These are phyloP conservation scores for Labia minor DNA, from an alignment of 2,888 invertebrate species.

Conservation along the genomic window DNA sequence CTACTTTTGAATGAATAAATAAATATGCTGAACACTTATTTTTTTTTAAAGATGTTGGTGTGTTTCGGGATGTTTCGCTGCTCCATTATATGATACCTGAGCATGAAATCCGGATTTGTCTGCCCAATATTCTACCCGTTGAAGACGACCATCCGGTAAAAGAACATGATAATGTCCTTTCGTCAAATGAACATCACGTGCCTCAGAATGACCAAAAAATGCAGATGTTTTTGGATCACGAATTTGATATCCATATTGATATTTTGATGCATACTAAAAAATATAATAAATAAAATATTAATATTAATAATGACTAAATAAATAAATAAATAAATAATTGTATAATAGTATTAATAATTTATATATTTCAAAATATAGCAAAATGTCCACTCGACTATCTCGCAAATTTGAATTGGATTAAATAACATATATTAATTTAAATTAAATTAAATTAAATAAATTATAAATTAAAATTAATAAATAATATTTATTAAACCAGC, in stretches of 20 bases:
- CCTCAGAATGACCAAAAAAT: slow-evolving; percentile 67
- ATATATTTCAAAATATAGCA: background rate
- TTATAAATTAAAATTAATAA: no score
- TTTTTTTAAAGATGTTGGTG: background rate
- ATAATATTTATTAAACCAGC: no score
- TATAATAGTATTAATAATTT: background rate
- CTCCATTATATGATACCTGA: slow-evolving; percentile 50
- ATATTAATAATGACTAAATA: no score
- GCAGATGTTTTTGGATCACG: slow-evolving; percentile 59
- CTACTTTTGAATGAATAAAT: no score
- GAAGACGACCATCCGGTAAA: slow-evolving; percentile 66
- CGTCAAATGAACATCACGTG: slow-evolving; percentile 52
- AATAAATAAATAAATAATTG: no score
- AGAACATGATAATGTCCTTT: slow-evolving; percentile 67
- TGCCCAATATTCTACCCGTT: slow-evolving; percentile 65
- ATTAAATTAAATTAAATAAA: no score
- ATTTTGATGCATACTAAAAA: slow-evolving; percentile 30
- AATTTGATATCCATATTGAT: slow-evolving; percentile 56
- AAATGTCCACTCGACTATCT: no score
- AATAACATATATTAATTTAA: no score
- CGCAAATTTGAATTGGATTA: no score
- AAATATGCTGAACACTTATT: no score
- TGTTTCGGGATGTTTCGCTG: slow-evolving; percentile 25
- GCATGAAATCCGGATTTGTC: slow-evolving; percentile 69
- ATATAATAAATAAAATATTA: background rate